phyloP scores from a whole-genome alignment of 2,113 vertebrate genomes.

The Thalassoma bifasciatum region DNA sequence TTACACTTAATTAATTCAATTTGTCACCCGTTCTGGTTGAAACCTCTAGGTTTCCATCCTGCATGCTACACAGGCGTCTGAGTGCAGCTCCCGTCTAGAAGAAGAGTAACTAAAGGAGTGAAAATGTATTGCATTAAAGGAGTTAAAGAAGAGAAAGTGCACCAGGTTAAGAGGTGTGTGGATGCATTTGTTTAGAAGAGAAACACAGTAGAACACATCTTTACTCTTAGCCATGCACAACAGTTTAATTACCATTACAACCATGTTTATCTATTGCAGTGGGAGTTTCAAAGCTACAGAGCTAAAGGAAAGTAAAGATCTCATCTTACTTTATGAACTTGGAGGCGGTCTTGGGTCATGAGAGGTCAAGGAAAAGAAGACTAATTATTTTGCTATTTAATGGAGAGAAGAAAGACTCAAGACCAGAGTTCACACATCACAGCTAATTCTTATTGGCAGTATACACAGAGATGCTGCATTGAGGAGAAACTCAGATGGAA shows the following conservation, averaged over 20 bases:
- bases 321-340: slow-evolving; percentile 2
- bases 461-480: not conserved
- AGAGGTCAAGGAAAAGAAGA: slow-evolving; percentile 22
- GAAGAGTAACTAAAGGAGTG: not conserved
- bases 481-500: slow-evolving; percentile 6
- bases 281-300: not conserved
- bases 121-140: not conserved
- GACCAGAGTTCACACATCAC: not conserved
- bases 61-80: not conserved
- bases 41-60: slow-evolving; percentile 10
- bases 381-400: slow-evolving; percentile 23
- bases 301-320: slow-evolving; percentile 24
- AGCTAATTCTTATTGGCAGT: slow-evolving; percentile 10
- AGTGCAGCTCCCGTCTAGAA: not conserved
- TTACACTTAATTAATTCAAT: slow-evolving; percentile 58
- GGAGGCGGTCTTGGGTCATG: slow-evolving; percentile 1
- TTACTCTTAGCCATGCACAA: slow-evolving; percentile 11
- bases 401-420: not conserved
- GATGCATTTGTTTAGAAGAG: not conserved
- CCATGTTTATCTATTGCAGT: slow-evolving; percentile 9
- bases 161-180: not conserved
- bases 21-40: slow-evolving; percentile 49
- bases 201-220: not conserved
- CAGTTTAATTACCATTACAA: slow-evolving; percentile 10
- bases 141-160: not conserved